phyloP scores from a whole-genome alignment of 1,140 invertebrate genomes.

The Orchesella cincta region DNA sequence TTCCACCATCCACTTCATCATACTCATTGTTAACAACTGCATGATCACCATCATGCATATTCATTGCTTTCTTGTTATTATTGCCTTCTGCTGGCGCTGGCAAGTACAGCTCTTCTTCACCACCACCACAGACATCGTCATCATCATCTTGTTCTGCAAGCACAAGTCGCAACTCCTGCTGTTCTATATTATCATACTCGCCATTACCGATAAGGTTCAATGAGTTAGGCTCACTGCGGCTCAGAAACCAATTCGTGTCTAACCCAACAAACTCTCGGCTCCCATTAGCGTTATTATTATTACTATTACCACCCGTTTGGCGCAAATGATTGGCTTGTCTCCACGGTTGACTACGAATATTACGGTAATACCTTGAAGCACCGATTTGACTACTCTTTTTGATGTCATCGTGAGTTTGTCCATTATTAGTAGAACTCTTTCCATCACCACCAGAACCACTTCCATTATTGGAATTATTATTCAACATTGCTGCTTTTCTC shows the following conservation, averaged over 20 bases:
- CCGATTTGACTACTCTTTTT: neutral
- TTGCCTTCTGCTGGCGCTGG: neutral
- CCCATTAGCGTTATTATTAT: neutral
- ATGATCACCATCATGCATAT: slow-evolving; percentile 15
- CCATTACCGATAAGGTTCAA: slow-evolving; percentile 57
- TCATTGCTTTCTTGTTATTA: neutral
- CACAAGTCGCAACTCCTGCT: slow-evolving; percentile 25
- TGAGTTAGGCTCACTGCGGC: slow-evolving; percentile 75
- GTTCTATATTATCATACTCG: slow-evolving; percentile 26
- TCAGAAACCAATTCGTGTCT: slow-evolving; percentile 62
- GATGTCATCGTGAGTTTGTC: neutral
- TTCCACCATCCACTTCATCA: slow-evolving; percentile 27
- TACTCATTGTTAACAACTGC: slow-evolving; percentile 21
- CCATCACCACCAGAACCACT: neutral
- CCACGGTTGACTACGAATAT: slow-evolving; percentile 31
- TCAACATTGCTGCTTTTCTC: slow-evolving; percentile 25
- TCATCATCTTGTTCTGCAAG: slow-evolving; percentile 19
- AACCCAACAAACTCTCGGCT: slow-evolving; percentile 32
- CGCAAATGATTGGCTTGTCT: neutral
- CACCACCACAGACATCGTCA: slow-evolving; percentile 1
- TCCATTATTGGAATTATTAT: neutral
- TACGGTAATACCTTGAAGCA: slow-evolving; percentile 17
- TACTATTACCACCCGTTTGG: slow-evolving; percentile 33
- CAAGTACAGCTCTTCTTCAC: slow-evolving; percentile 30
- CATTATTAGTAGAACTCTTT: no score